Conservation (phyloP, 2,888 invertebrate genomes). For the Tipula confusa region DNA sequence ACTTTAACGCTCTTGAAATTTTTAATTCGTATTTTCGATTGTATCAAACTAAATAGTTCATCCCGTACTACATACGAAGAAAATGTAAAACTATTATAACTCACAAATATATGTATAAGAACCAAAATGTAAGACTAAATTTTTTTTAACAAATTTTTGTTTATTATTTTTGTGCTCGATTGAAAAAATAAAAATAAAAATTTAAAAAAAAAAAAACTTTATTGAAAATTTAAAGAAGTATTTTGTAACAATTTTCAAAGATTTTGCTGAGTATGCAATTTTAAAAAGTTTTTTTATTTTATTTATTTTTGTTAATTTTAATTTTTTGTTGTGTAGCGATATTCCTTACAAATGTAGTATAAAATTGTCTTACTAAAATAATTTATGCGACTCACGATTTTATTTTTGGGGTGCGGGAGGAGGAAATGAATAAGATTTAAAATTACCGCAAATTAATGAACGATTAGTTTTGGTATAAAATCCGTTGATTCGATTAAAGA, state of each 20-base stretch:
- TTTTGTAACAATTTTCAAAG: background rate
- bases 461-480: background rate
- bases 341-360: background rate
- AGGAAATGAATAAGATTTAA: background rate
- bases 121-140: background rate
- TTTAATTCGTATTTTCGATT: too few relatives aligned
- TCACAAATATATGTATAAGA: background rate
- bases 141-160: background rate
- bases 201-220: conserved; percentile 3
- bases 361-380: background rate
- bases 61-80: too few relatives aligned
- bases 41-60: too few relatives aligned
- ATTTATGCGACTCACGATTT: background rate
- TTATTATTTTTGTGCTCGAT: conserved; percentile 9
- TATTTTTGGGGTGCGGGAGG: background rate
- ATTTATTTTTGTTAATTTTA: background rate
- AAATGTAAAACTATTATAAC: background rate
- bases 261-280: conserved; percentile 6
- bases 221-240: background rate
- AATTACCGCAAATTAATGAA: background rate
- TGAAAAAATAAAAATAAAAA: too few relatives aligned
- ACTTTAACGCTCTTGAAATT: too few relatives aligned
- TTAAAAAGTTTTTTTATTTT: background rate
- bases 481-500: too few relatives aligned
- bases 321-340: too few relatives aligned